A percentile compares a stretch with the other conserved stretches of the same genome.
Evolutionary conservation across 2,888 invertebrate genomes (phyloP).

Genomic region (Ariolimax columbianus): DNA sequence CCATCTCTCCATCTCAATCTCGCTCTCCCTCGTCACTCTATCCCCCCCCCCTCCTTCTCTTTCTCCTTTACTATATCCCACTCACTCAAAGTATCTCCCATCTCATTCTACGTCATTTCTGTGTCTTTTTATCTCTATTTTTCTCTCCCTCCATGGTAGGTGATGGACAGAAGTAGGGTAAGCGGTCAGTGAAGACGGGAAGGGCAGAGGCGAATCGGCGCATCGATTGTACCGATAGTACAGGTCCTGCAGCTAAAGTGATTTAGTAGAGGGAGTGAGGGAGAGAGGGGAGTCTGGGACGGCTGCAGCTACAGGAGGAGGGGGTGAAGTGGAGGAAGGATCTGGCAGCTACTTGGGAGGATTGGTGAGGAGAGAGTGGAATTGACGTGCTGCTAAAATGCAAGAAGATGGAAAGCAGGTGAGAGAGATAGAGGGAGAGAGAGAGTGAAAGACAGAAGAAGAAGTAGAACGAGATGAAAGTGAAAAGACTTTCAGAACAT

Average conservation of each 20-base stretch:
- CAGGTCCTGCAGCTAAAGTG: slow-evolving; percentile 1
- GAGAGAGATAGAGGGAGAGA: neutral
- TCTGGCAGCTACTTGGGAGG: too few species aligned
- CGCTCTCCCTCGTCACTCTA: too few species aligned
- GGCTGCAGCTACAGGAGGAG: neutral
- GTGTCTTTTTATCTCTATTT: too few species aligned
- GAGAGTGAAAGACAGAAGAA: neutral
- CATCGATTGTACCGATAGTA: slow-evolving; percentile 23
- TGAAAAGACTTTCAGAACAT: too few species aligned
- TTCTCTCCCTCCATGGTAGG: neutral
- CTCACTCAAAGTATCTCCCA: too few species aligned
- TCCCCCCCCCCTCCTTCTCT: too few species aligned
- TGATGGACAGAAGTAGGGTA: slow-evolving; percentile 17
- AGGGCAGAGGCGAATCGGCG: neutral
- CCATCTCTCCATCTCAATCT: too few species aligned
- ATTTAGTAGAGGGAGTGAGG: neutral
- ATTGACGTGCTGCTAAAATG: neutral
- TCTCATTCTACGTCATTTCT: too few species aligned
- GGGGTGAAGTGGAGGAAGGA: neutral
- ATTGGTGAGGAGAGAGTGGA: neutral
- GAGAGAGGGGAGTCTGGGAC: neutral
- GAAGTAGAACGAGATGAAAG: neutral
- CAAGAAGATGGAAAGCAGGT: neutral
- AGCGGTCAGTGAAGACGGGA: slow-evolving; percentile 8
- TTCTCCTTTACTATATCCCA: too few species aligned